Percentiles rank a stretch among this genome's conserved stretches.
Evolutionary conservation across 2,113 vertebrate genomes (phyloP).

Genomic region (Reinhardtius hippoglossoides): DNA sequence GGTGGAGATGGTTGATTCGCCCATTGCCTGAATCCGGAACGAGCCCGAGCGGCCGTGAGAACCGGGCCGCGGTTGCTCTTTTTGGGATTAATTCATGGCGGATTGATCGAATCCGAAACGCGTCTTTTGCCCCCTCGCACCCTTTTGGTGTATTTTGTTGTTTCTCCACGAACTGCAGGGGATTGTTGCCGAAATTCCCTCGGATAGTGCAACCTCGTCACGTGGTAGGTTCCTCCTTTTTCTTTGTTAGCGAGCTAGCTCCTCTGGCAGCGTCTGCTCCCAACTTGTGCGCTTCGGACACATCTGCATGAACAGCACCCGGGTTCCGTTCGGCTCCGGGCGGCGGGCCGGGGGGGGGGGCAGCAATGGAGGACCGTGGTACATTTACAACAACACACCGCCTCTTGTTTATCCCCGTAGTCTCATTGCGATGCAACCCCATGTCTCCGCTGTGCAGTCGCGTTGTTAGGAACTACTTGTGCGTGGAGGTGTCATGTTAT

Average conservation of each 20-base stretch:
- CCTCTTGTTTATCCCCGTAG: constrained; percentile 51
- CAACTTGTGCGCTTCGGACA: constrained; percentile 64
- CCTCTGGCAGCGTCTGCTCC: constrained; percentile 63
- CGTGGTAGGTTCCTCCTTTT: constrained; percentile 95
- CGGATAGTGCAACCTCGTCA: constrained; percentile 92
- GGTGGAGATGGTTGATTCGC: constrained; percentile 82
- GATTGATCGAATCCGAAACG: constrained; percentile 50
- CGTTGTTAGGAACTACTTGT: constrained; percentile 57
- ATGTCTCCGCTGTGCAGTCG: constrained; percentile 40
- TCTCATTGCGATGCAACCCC: constrained; percentile 64
- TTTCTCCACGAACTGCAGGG: constrained; percentile 85
- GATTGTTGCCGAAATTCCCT: constrained; percentile 91
- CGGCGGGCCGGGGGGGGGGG: neutral
- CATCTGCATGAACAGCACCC: too few species aligned
- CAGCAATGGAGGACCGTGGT: too few species aligned
- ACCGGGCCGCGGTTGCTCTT: constrained; percentile 42
- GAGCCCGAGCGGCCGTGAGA: constrained; percentile 67
- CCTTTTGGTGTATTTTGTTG: constrained; percentile 6
- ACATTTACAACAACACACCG: constrained; percentile 10
- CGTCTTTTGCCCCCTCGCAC: constrained; percentile 45
- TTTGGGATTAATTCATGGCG: constrained; percentile 68
- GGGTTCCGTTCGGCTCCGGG: too few species aligned
- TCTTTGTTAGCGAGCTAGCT: constrained; percentile 89
- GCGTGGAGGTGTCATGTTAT: neutral
- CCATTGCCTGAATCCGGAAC: constrained; percentile 85